Evolutionary conservation across 2,797 vertebrate genomes (phyloP), one percentile per base, ranked within the genome.

Genomic region (Sebastes reedi): DNA sequence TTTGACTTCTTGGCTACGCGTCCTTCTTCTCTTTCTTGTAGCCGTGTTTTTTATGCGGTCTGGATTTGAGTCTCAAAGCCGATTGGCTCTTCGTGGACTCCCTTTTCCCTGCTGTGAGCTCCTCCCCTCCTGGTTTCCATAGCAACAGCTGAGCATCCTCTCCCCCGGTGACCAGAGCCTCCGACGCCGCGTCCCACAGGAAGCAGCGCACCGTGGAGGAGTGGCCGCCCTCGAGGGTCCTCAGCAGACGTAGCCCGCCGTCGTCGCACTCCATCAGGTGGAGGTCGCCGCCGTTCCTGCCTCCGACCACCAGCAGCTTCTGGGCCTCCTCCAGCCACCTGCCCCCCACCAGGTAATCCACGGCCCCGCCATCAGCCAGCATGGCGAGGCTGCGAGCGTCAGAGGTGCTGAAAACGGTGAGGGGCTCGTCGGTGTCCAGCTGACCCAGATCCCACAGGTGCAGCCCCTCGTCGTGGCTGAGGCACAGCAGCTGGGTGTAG

Each of bases 81-180:
- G 97, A 98, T 13, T 93, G 62, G 25, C 95, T 95, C 94, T 99
- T 99, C 92, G 95, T 83, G 3, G 93, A 91, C 0, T 91, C 87
- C 80, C 83, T 96, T 92, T 96, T 97, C 46, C 90, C 69, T 0
- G 88, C 36, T 8, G 77, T 91, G 34, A 93, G 92, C 82, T 96
- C 96, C 79, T 90, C 84, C 27, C 95, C 93, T 84, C 95, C 92
- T 0, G 95, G 93, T 95, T 95, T 97, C 98, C 98, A 99, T 56
- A 97, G 95, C 89, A 99, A 89, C 89, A 99, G 92, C 90, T 97
- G 97, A 22, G 96, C 97, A 36, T 99, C 98, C 91, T 99, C 98
- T 11, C 97, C 98, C 0, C 97, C 98, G 0, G 97, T 99, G 87
- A 99, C 70, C 84, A 99, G 89, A 56, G 94, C 93, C 61, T 92